phyloP scores from a whole-genome alignment of 2,888 invertebrate species.

The Mamestra brassicae region DNA sequence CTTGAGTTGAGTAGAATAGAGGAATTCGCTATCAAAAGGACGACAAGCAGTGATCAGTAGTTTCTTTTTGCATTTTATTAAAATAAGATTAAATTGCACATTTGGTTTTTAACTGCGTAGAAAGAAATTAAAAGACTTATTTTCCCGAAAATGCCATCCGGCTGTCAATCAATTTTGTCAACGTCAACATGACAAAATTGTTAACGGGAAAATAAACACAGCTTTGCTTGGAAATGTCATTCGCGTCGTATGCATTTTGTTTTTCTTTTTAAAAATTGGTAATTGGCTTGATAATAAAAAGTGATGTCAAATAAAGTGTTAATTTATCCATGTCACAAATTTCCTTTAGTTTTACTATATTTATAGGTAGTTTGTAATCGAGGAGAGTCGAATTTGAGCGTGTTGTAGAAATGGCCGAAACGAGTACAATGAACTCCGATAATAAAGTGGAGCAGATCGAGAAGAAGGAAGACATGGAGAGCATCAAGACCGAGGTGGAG shows the following conservation, averaged over 20 bases:
- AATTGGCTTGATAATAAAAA: slow-evolving; percentile 47
- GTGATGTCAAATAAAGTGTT: slow-evolving; percentile 45
- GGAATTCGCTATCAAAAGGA: too few species aligned
- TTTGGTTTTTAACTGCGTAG: slow-evolving; percentile 18
- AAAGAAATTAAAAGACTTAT: slow-evolving; percentile 10
- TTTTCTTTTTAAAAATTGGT: slow-evolving; percentile 59
- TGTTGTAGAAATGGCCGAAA: slow-evolving; percentile 77
- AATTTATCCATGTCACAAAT: slow-evolving; percentile 13
- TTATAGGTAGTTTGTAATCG: slow-evolving; percentile 15
- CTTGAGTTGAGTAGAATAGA: too few species aligned
- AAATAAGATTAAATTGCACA: background rate
- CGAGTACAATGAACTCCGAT: slow-evolving; percentile 78
- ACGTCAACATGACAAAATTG: slow-evolving; percentile 33
- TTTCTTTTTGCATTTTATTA: too few species aligned
- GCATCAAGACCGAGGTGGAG: slow-evolving; percentile 77
- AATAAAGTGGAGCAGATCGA: slow-evolving; percentile 72
- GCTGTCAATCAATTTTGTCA: slow-evolving; percentile 33
- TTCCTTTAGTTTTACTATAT: slow-evolving; percentile 34
- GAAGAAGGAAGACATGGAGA: slow-evolving; percentile 68
- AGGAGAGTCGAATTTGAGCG: slow-evolving; percentile 39
- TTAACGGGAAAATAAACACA: slow-evolving; percentile 60
- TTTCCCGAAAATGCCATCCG: background rate
- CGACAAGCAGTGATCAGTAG: too few species aligned
- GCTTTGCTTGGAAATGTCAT: slow-evolving; percentile 63
- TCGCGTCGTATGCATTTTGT: slow-evolving; percentile 65